Percentiles rank a stretch among this genome's conserved stretches.
Conservation (phyloP, 1,140 invertebrate genomes). For the Diploscapter pachys region DNA sequence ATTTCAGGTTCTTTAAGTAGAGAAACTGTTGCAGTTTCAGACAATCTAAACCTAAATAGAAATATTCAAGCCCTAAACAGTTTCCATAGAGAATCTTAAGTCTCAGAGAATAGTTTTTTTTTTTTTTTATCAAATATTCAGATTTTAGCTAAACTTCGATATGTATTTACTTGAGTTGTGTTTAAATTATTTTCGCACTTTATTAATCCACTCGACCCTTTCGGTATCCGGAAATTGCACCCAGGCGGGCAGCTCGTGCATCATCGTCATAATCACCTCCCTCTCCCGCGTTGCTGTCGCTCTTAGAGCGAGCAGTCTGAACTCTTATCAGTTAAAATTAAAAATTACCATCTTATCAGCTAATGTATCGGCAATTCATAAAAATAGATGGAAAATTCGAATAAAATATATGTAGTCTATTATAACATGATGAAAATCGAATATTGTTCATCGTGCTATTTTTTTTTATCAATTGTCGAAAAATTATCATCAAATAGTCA, state of each 20-base stretch:
- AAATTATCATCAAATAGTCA: background rate
- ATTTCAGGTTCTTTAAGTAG: too few species aligned
- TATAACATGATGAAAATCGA: background rate
- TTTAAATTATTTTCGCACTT: slow-evolving; percentile 39
- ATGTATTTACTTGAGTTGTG: background rate
- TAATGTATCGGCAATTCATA: background rate
- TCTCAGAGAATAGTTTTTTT: slow-evolving; percentile 1
- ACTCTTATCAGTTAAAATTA: slow-evolving; percentile 1
- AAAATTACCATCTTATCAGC: background rate
- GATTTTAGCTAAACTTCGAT: background rate
- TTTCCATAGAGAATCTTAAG: slow-evolving; percentile 7
- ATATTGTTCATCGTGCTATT: slow-evolving; percentile 2
- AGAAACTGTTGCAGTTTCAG: too few species aligned
- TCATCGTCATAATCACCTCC: slow-evolving; percentile 53
- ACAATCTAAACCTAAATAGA: too few species aligned
- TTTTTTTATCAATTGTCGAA: background rate
- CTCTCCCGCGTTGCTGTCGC: slow-evolving; percentile 41
- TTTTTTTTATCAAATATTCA: slow-evolving; percentile 3
- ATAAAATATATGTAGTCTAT: background rate
- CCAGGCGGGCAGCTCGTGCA: slow-evolving; percentile 56
- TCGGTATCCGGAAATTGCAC: slow-evolving; percentile 58
- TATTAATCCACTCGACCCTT: slow-evolving; percentile 58
- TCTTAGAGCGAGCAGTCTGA: slow-evolving; percentile 24
- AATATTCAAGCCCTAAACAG: too few species aligned
- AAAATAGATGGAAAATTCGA: background rate